Base-by-base conservation (phyloP, 2,888 invertebrate species). In the Busseola fusca region DNA sequence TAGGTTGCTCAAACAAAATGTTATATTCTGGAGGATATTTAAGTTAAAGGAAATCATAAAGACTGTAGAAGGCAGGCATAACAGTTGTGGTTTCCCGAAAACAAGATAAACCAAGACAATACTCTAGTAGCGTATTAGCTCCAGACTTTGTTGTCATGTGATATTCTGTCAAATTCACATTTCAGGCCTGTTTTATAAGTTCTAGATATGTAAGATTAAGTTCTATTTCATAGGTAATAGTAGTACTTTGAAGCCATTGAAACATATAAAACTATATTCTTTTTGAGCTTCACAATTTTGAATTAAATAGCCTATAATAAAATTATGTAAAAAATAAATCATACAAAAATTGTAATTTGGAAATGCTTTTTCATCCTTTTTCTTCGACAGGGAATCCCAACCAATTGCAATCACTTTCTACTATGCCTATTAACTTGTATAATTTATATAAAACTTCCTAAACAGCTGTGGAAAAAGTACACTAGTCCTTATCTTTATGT, bases 391-490 rank as follows among this genome's bases (percentile, higher is more conserved):
- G 42, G n/a, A 64, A 9, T 48, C 7, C 18, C 25, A 48, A n/a
- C 27, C 1, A 57, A 14, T 45, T 48, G 21, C 34, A 21, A 40
- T 21, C 4, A 40, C 21, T 30, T 40, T 30, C 16, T 25, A 9
- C 16, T 25, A 9, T 25, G 14, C 21, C 14, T 12, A 14, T 54
- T 18, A 40, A 63, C 12, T 30, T 21, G 3, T 54, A 56, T 56
- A n/a, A n/a, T n/a, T n/a, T n/a, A 21, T 40, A 48, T 27, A 10
- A 42, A 50, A 37, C 34, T 25, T 42, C 25, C 6, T n/a, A 21
- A 62, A 63, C 50, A 72, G 62, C 72, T 78, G 74, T 78, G 57
- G 45, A 63, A 58, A 58, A 52, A 45, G 18, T 72, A 45, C 3
- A 25, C 14, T 42, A 10, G 27, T 58, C 16, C 42, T 37, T 50